phyloP scores from a whole-genome alignment of 2,888 invertebrate species.

The Argynnis bischoffii region DNA sequence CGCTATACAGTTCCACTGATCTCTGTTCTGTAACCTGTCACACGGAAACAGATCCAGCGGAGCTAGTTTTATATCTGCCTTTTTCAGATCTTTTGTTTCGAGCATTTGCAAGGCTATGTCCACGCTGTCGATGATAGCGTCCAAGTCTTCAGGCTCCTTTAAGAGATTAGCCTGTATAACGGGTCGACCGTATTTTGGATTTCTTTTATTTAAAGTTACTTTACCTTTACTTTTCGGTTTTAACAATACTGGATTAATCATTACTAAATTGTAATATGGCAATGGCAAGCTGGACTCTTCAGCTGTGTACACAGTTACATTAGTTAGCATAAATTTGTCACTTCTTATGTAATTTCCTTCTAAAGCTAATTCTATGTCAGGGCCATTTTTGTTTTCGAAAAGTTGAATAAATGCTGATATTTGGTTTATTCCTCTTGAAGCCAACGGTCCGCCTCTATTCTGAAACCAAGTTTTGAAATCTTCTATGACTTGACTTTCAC shows the following conservation, averaged over 20 bases:
- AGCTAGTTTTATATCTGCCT: constrained; percentile 70
- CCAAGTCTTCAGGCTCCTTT: constrained; percentile 73
- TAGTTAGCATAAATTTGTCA: constrained; percentile 75
- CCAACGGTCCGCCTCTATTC: constrained; percentile 66
- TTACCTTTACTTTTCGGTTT: constrained; percentile 74
- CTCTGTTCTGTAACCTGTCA: constrained; percentile 68
- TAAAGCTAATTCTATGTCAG: constrained; percentile 70
- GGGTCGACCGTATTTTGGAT: constrained; percentile 75
- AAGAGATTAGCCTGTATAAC: constrained; percentile 73
- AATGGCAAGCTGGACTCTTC: constrained; percentile 72
- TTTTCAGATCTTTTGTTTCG: constrained; percentile 74
- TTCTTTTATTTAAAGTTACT: constrained; percentile 69
- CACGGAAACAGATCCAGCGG: constrained; percentile 74
- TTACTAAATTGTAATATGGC: constrained; percentile 73
- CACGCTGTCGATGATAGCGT: constrained; percentile 71
- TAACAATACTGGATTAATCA: constrained; percentile 67
- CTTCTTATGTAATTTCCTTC: constrained; percentile 75
- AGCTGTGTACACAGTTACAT: constrained; percentile 66
- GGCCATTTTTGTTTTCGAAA: constrained; percentile 70
- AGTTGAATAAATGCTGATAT: constrained; percentile 73
- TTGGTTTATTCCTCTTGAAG: constrained; percentile 74
- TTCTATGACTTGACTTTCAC: constrained; percentile 62
- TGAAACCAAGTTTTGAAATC: constrained; percentile 77
- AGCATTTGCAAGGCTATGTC: constrained; percentile 73
- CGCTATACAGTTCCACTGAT: constrained; percentile 77